A percentile compares a stretch with the other conserved stretches of the same genome.
Evolutionary conservation across 2,888 invertebrate genomes (phyloP).

Genomic region (Pseudococcus viburni): DNA sequence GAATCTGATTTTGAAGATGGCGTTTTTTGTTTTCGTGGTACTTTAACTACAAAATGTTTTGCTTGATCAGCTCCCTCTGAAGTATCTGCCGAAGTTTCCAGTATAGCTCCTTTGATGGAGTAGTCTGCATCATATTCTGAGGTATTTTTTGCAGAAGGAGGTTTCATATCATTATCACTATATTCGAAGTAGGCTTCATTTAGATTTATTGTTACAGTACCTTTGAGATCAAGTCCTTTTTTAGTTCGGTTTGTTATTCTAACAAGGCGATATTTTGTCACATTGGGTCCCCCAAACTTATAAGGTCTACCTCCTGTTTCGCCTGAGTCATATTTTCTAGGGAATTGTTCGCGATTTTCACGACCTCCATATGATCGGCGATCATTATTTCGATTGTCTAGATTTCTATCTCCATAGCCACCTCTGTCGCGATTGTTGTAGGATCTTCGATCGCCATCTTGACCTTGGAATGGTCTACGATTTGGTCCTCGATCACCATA

Average conservation of each 20-base stretch:
- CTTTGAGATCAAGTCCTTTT: not conserved
- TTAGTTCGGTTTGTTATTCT: not conserved
- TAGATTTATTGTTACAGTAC: not conserved
- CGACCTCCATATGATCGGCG: not conserved
- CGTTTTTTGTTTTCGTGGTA: not conserved
- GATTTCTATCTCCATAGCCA: not conserved
- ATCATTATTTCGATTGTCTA: not conserved
- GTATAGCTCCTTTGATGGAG: not conserved
- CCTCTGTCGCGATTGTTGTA: not conserved
- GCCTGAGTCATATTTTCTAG: not conserved
- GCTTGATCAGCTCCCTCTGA: not conserved
- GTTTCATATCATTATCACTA: not conserved
- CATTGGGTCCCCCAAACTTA: not conserved
- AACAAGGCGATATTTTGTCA: not conserved
- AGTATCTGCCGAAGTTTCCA: not conserved
- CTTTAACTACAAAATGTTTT: not conserved
- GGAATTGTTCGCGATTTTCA: not conserved
- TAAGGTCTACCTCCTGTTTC: not conserved
- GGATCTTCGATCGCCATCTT: not conserved
- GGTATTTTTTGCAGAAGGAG: not conserved
- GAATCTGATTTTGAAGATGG: not conserved
- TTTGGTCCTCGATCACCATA: not conserved
- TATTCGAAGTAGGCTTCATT: conserved; percentile 1
- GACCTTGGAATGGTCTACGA: not conserved
- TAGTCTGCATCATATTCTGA: not conserved